Percentiles rank a stretch among this genome's conserved stretches.
These are phyloP conservation scores for Patella depressa DNA, from an alignment of 2,888 invertebrate species.

Conservation along the genomic window DNA sequence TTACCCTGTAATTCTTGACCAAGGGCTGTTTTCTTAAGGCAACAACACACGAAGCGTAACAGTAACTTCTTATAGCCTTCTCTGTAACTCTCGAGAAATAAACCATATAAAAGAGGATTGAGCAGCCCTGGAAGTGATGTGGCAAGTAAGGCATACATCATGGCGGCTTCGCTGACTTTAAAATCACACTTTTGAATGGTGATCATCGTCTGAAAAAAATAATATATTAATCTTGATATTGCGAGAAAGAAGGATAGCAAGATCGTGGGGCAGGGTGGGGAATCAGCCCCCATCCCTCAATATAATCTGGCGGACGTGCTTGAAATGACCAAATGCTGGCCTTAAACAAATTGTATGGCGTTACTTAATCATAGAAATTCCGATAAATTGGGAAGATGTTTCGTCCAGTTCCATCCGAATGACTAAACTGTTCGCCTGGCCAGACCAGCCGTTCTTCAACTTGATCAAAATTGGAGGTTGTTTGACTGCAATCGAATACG, in stretches of 20 bases:
- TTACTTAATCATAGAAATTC: too few relatives aligned
- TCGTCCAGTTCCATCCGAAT: too few relatives aligned
- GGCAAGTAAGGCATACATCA: constrained; percentile 60
- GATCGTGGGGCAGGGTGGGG: too few relatives aligned
- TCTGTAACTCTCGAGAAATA: constrained; percentile 55
- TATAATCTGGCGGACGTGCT: too few relatives aligned
- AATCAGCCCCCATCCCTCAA: too few relatives aligned
- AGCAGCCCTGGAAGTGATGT: constrained; percentile 62
- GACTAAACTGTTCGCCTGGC: background rate
- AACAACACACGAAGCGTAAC: constrained; percentile 30
- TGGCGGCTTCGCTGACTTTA: constrained; percentile 49
- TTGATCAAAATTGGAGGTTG: background rate
- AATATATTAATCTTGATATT: background rate
- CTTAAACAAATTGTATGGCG: too few relatives aligned
- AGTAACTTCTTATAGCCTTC: constrained; percentile 51
- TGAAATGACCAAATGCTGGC: too few relatives aligned
- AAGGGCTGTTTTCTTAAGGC: constrained; percentile 5
- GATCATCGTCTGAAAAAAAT: constrained; percentile 48
- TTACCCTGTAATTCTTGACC: background rate
- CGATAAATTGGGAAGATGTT: too few relatives aligned
- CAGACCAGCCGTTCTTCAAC: background rate
- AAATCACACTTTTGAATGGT: constrained; percentile 48
- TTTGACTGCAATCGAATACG: background rate
- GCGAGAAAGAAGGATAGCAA: too few relatives aligned
- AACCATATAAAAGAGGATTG: constrained; percentile 60